Conservation (phyloP, 2,797 vertebrate species). For the Notoglanidium macrostoma region DNA sequence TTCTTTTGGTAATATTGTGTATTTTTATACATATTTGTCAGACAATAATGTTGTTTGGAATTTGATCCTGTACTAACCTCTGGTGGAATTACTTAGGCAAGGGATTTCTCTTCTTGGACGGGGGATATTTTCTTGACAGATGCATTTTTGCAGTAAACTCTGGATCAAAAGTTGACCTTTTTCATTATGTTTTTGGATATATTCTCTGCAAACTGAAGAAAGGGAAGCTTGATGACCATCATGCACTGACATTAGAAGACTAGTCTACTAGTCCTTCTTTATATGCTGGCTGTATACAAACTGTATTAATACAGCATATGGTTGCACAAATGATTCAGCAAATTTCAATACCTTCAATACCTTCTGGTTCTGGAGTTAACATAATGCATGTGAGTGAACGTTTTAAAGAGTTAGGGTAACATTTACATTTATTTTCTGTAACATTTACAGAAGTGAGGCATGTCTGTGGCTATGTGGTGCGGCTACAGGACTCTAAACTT, state of each 20-base stretch:
- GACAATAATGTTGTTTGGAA: not conserved
- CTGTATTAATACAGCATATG: not conserved
- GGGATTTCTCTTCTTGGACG: fast-evolving
- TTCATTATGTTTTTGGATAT: not conserved
- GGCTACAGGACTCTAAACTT: not conserved
- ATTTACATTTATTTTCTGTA: too few species aligned
- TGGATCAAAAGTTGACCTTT: not conserved
- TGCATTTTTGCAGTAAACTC: conserved; percentile 28
- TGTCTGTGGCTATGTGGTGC: not conserved
- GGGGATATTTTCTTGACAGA: not conserved
- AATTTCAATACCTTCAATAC: not conserved
- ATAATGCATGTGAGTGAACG: not conserved
- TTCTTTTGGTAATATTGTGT: not conserved
- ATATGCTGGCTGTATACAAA: not conserved
- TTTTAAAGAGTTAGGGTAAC: not conserved
- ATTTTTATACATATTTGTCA: not conserved
- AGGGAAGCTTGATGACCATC: not conserved
- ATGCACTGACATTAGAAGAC: not conserved
- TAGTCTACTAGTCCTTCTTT: not conserved
- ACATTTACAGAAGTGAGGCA: not conserved
- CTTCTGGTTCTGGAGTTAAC: not conserved
- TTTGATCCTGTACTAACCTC: conserved; percentile 17
- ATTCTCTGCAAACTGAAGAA: conserved; percentile 23
- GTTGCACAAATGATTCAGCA: too few species aligned
- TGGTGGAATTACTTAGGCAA: not conserved